Evolutionary conservation across 1,140 invertebrate species (phyloP).

Genomic region (Ceratoteleas bidentatus): DNA sequence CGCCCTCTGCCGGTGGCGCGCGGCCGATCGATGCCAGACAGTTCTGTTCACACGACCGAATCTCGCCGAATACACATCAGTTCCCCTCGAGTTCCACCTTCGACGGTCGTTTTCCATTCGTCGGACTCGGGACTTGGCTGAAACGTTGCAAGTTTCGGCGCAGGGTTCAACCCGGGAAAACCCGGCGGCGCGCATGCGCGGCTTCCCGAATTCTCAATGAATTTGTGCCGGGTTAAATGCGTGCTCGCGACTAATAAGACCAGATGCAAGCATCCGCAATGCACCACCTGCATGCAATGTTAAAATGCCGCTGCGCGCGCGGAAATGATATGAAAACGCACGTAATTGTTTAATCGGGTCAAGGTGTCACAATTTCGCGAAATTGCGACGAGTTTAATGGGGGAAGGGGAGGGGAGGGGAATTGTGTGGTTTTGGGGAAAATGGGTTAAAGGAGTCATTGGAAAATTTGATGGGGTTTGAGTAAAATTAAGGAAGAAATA

Average conservation of each 20-base stretch:
- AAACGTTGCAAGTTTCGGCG: constrained; percentile 63
- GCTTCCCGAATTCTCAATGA: constrained; percentile 25
- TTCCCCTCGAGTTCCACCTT: constrained; percentile 47
- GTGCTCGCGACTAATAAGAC: constrained; percentile 19
- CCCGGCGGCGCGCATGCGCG: constrained; percentile 47
- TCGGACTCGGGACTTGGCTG: constrained; percentile 55
- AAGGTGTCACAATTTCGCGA: too few species aligned
- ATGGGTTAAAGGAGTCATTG: too few species aligned
- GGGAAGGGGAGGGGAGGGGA: too few species aligned
- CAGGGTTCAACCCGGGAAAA: constrained; percentile 50
- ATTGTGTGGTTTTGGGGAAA: too few species aligned
- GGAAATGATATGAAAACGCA: too few species aligned
- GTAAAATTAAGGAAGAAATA: too few species aligned
- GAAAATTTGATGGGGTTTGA: too few species aligned
- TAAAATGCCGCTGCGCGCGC: constrained; percentile 3
- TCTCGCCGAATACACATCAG: constrained; percentile 75
- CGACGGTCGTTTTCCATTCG: constrained; percentile 56
- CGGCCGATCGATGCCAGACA: constrained; percentile 81
- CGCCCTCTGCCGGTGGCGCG: constrained; percentile 36
- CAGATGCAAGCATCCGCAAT: constrained; percentile 23
- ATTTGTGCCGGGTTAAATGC: not conserved
- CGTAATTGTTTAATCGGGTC: too few species aligned
- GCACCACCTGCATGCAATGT: constrained; percentile 8
- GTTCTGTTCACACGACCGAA: constrained; percentile 80
- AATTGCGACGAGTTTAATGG: too few species aligned